Evolutionary conservation across 2,797 vertebrate species (phyloP).

Genomic region (Loris lydekkerianus): DNA sequence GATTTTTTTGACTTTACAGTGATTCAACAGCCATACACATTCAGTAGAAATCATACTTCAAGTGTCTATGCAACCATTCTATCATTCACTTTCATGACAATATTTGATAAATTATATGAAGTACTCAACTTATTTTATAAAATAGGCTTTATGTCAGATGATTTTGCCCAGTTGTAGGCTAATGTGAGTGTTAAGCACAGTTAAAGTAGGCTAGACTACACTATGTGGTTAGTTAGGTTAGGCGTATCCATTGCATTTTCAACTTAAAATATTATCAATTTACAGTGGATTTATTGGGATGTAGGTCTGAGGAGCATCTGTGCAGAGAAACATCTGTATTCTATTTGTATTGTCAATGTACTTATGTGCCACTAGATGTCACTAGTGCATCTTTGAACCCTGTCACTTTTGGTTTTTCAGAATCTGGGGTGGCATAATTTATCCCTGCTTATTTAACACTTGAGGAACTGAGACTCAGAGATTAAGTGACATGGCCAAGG

Average conservation of each 20-base stretch:
- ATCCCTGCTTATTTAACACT: neutral
- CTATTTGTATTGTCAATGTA: neutral
- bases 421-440: neutral
- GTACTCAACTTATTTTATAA: neutral
- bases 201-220: neutral
- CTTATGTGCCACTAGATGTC: slow-evolving; percentile 75
- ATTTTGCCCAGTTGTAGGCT: neutral
- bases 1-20: neutral
- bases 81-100: neutral
- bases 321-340: neutral
- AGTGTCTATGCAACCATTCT: neutral
- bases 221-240: neutral
- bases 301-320: neutral
- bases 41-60: neutral
- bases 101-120: neutral
- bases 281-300: neutral
- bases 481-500: neutral
- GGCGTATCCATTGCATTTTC: neutral
- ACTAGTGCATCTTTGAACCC: slow-evolving; percentile 57
- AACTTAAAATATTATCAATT: neutral
- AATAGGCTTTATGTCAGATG: neutral
- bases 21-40: too few species aligned
- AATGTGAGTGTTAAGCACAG: neutral
- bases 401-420: slow-evolving; percentile 30
- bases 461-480: neutral